Percentiles rank a stretch among this genome's conserved stretches.
Conservation (phyloP, 2,797 vertebrate species). For the Enteromius mattozi region DNA sequence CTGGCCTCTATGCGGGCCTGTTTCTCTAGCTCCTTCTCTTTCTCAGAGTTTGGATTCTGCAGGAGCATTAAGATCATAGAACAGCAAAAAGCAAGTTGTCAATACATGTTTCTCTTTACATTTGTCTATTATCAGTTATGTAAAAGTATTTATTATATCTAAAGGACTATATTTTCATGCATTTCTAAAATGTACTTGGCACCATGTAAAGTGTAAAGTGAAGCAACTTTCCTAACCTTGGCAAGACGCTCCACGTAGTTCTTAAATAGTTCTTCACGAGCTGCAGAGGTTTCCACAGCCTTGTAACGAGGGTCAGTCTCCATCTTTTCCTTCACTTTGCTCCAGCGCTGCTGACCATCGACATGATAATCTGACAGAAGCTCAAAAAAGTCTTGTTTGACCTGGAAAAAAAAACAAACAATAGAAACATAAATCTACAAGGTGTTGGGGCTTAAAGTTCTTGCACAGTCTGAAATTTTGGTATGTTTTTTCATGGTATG, state of each 20-base stretch:
- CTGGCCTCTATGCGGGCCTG: slow-evolving; percentile 98
- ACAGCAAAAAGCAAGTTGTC: neutral
- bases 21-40: slow-evolving; percentile 94
- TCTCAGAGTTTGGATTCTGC: slow-evolving; percentile 92
- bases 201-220: neutral
- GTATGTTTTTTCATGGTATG: too few species aligned
- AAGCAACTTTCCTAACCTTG: slow-evolving; percentile 80
- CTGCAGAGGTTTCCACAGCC: slow-evolving; percentile 92
- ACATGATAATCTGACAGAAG: slow-evolving; percentile 92
- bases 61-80: neutral
- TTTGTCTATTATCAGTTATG: neutral
- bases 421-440: neutral
- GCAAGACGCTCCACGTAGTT: slow-evolving; percentile 95
- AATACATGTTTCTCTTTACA: neutral
- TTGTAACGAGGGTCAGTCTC: slow-evolving; percentile 97
- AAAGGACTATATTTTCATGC: neutral
- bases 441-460: neutral
- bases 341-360: slow-evolving; percentile 96
- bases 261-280: slow-evolving; percentile 95
- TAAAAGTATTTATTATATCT: neutral
- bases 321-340: slow-evolving; percentile 97
- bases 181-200: neutral
- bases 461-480: neutral
- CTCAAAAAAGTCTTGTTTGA: slow-evolving; percentile 96
- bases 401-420: slow-evolving; percentile 71